A percentile compares a stretch with the other conserved stretches of the same genome.
phyloP scores from a whole-genome alignment of 2,888 invertebrate species.

The Crocallis elinguaria region DNA sequence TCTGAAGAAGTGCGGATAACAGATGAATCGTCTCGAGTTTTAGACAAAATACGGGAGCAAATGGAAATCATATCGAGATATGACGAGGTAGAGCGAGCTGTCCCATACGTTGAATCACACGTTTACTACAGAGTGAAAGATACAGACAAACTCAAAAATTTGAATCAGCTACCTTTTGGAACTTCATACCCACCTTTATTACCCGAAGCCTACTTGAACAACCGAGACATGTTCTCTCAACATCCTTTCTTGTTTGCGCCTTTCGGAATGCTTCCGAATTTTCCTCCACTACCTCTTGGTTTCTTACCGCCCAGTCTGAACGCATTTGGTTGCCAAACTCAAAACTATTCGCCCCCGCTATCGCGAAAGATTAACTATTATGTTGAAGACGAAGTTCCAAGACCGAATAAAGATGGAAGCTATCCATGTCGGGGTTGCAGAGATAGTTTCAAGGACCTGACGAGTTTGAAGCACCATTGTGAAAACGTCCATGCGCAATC shows the following conservation, averaged over 20 bases:
- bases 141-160: slow-evolving; percentile 64
- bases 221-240: slow-evolving; percentile 73
- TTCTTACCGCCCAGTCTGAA: slow-evolving; percentile 74
- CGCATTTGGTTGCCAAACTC: slow-evolving; percentile 69
- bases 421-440: slow-evolving; percentile 89
- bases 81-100: slow-evolving; percentile 88
- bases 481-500: slow-evolving; percentile 88
- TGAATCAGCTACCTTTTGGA: slow-evolving; percentile 63
- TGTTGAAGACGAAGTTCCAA: slow-evolving; percentile 88
- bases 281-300: slow-evolving; percentile 75
- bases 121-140: slow-evolving; percentile 73
- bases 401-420: slow-evolving; percentile 87
- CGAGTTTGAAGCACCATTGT: slow-evolving; percentile 89
- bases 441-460: slow-evolving; percentile 86
- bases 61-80: slow-evolving; percentile 91
- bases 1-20: slow-evolving; percentile 83
- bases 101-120: slow-evolving; percentile 84
- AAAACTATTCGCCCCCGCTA: slow-evolving; percentile 67
- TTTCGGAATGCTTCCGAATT: slow-evolving; percentile 79
- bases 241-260: slow-evolving; percentile 79
- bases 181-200: slow-evolving; percentile 68
- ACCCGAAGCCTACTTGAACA: slow-evolving; percentile 70
- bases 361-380: slow-evolving; percentile 83
- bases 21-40: slow-evolving; percentile 75
- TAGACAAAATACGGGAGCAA: slow-evolving; percentile 88